Conservation (phyloP, 2,888 invertebrate species). For the Drosophila hamatofila region DNA sequence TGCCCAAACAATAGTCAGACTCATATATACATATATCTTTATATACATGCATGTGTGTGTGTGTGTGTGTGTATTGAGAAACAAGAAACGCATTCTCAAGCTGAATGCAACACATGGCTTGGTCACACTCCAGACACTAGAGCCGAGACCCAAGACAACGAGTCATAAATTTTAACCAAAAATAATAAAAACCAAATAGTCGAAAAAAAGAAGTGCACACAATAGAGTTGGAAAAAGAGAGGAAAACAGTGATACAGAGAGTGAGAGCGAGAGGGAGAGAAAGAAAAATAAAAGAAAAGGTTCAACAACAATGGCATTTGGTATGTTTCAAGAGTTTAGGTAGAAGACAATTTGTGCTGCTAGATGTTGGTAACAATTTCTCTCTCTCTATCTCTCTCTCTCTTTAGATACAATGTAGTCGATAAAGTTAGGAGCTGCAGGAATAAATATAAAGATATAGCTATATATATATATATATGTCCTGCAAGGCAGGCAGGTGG, state of each 20-base stretch:
- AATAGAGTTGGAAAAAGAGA: conserved; percentile 23
- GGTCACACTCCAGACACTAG: conserved; percentile 59
- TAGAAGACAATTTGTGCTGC: conserved; percentile 56
- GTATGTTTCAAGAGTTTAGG: conserved; percentile 60
- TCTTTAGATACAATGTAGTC: conserved; percentile 45
- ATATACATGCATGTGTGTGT: too few relatives aligned
- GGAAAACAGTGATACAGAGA: conserved; percentile 8
- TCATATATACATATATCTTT: background rate
- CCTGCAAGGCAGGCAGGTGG: conserved; percentile 45
- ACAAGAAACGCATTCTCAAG: conserved; percentile 74
- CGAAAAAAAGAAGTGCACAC: conserved; percentile 57
- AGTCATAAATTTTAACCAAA: conserved; percentile 75
- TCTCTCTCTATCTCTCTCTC: background rate
- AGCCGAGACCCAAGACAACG: conserved; percentile 38
- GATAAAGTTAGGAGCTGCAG: conserved; percentile 44
- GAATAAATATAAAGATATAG: conserved; percentile 10
- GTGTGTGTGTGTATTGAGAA: conserved; percentile 16
- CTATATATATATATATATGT: conserved; percentile 11
- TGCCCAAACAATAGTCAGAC: conserved; percentile 66
- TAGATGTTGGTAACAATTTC: conserved; percentile 32
- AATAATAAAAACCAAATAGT: conserved; percentile 79
- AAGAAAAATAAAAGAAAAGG: conserved; percentile 50
- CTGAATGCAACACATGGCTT: conserved; percentile 65
- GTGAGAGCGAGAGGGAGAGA: conserved; percentile 39
- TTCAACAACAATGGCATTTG: conserved; percentile 55